phyloP scores from a whole-genome alignment of 2,113 vertebrate species.

The Poecilia latipinna region DNA sequence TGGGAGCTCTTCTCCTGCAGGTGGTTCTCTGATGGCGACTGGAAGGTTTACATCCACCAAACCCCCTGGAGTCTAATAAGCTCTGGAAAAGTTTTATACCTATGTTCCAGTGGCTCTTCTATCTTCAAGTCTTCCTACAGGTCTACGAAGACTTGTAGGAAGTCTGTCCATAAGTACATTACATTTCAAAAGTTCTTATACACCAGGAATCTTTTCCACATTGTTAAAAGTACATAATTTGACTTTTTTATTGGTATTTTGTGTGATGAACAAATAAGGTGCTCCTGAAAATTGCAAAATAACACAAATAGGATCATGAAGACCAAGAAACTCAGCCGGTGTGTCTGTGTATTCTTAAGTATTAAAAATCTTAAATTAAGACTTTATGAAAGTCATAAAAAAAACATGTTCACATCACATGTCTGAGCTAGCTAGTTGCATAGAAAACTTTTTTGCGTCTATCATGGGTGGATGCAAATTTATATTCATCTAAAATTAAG shows the following conservation, averaged over 20 bases:
- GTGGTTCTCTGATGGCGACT: conserved; percentile 62
- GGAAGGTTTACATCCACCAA: conserved; percentile 61
- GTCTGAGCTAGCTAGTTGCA: no score
- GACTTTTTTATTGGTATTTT: neutral
- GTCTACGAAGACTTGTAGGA: neutral
- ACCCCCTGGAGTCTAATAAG: conserved; percentile 38
- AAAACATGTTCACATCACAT: no score
- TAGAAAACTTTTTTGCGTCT: no score
- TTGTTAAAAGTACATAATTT: neutral
- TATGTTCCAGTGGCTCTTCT: conserved; percentile 28
- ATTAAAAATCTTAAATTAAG: no score
- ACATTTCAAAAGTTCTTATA: neutral
- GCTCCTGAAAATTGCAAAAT: neutral
- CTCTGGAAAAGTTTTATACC: conserved; percentile 15
- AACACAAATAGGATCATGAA: neutral
- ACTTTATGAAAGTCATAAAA: no score
- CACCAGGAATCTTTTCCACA: neutral
- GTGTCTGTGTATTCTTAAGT: no score
- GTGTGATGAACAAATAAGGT: neutral
- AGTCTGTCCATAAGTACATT: neutral
- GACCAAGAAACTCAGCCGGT: neutral
- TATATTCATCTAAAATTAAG: no score
- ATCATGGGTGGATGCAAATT: no score
- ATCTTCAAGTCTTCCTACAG: neutral
- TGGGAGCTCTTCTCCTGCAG: conserved; percentile 56